Evolutionary conservation across 2,113 vertebrate species (phyloP).

Genomic region (Xiphorhynchus elegans): DNA sequence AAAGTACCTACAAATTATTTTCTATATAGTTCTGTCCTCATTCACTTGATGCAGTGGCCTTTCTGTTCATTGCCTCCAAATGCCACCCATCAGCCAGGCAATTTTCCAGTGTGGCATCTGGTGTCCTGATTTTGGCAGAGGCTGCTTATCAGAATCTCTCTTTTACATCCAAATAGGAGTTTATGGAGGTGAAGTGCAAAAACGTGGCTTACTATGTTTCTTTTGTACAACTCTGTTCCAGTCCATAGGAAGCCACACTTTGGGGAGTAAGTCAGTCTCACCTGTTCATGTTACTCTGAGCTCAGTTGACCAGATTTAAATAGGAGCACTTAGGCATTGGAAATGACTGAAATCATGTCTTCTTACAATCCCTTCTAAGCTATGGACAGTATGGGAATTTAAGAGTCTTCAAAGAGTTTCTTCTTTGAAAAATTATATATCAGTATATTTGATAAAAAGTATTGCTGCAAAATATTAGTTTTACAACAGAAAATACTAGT

Average conservation of each 20-base stretch:
- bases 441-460: background rate
- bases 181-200: background rate
- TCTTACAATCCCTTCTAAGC: background rate
- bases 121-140: background rate
- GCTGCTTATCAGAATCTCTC: background rate
- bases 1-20: background rate
- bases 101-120: background rate
- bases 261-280: background rate
- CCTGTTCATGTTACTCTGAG: background rate
- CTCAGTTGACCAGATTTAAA: background rate
- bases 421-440: background rate
- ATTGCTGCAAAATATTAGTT: background rate
- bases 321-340: background rate
- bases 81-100: background rate
- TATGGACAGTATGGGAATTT: background rate
- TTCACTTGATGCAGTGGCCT: background rate
- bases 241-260: background rate
- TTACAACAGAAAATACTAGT: background rate
- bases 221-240: background rate
- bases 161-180: background rate
- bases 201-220: background rate
- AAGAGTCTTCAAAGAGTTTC: background rate
- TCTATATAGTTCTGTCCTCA: background rate
- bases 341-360: background rate
- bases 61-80: background rate